Evolutionary conservation across 2,113 vertebrate species (phyloP).

Genomic region (Grantiella picta): DNA sequence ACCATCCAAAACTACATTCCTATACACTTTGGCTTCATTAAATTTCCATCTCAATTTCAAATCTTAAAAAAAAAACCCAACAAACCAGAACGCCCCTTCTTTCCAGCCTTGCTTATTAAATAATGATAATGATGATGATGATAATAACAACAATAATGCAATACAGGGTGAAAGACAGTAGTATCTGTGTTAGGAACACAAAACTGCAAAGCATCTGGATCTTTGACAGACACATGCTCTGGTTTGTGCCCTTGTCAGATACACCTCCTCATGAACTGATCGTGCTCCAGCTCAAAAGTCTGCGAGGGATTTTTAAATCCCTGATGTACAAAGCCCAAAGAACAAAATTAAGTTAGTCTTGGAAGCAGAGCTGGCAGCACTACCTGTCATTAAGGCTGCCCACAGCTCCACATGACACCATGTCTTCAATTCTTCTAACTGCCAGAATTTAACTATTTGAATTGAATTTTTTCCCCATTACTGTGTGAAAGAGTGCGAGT

Average conservation of each 20-base stretch:
- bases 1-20: slow-evolving; percentile 13
- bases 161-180: background rate
- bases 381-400: background rate
- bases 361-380: background rate
- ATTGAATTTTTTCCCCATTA: background rate
- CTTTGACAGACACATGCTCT: background rate
- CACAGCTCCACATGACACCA: background rate
- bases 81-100: background rate
- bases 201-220: background rate
- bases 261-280: background rate
- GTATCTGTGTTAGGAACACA: background rate
- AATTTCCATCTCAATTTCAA: background rate
- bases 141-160: background rate
- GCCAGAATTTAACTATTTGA: background rate
- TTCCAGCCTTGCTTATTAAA: background rate
- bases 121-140: background rate
- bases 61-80: accelerated
- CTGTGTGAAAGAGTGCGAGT: background rate
- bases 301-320: background rate
- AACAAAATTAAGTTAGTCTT: background rate
- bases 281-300: background rate
- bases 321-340: background rate
- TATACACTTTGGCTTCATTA: background rate
- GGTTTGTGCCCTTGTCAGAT: background rate
- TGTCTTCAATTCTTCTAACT: background rate